Conservation (phyloP, 2,797 vertebrate genomes). For the Falco novaeseelandiae region DNA sequence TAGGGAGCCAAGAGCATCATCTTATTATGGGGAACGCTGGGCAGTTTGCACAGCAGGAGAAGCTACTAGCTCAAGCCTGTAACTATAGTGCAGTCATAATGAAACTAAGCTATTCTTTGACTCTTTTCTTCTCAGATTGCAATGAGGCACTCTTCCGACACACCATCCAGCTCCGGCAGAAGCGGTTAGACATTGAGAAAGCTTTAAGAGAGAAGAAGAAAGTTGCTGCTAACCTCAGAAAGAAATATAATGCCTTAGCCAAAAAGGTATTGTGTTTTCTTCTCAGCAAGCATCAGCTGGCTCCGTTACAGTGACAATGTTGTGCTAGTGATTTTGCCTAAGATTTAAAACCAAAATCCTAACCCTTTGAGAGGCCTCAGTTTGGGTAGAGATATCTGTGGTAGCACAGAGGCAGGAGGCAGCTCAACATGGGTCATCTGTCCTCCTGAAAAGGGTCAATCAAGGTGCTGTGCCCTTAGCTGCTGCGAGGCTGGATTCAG, state of each 20-base stretch:
- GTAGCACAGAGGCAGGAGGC: background rate
- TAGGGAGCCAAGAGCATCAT: background rate
- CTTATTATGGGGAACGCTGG: background rate
- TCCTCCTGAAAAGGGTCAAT: background rate
- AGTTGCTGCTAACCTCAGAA: slow-evolving; percentile 79
- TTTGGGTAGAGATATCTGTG: background rate
- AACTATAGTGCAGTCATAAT: background rate
- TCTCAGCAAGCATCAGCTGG: background rate
- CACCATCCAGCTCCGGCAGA: slow-evolving; percentile 83
- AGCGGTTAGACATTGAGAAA: slow-evolving; percentile 84
- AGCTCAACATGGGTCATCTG: background rate
- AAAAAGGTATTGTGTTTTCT: slow-evolving; percentile 81
- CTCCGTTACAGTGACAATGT: background rate
- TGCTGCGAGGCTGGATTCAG: background rate
- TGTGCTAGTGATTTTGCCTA: background rate
- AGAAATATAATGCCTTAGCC: slow-evolving; percentile 79
- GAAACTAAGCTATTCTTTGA: background rate
- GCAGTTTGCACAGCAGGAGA: background rate
- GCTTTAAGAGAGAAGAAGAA: slow-evolving; percentile 83
- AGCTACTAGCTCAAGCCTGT: background rate
- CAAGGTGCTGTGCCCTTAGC: background rate
- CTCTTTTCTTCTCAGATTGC: slow-evolving; percentile 79
- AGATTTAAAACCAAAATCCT: background rate
- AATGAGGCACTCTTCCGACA: slow-evolving; percentile 81
- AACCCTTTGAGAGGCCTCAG: background rate